Evolutionary conservation across 1,140 invertebrate genomes (phyloP).

Genomic region (Drosophila pseudoobscura): DNA sequence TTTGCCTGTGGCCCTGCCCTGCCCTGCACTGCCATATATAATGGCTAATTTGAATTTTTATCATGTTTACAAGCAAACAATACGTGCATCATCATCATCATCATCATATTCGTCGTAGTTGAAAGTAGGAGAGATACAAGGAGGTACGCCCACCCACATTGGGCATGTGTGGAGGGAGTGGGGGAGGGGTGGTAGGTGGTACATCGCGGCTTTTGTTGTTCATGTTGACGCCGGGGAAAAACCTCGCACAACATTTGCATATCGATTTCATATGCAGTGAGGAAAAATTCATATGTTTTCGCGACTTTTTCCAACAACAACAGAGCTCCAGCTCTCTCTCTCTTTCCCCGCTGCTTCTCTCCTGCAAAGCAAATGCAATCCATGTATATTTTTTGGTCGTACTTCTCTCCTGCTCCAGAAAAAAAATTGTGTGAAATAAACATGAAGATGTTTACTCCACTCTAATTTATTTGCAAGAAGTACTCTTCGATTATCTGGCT

Average conservation of each 20-base stretch:
- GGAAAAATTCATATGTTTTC: slow-evolving; percentile 53
- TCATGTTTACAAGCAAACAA: slow-evolving; percentile 82
- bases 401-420: slow-evolving; percentile 14
- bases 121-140: slow-evolving; percentile 17
- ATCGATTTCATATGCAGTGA: slow-evolving; percentile 80
- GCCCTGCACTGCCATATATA: slow-evolving; percentile 56
- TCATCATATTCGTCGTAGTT: slow-evolving; percentile 5
- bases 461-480: slow-evolving; percentile 1
- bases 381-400: slow-evolving; percentile 24
- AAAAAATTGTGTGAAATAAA: slow-evolving; percentile 69
- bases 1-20: slow-evolving; percentile 1
- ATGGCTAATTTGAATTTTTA: slow-evolving; percentile 82
- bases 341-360: background rate
- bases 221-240: slow-evolving; percentile 42
- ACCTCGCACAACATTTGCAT: slow-evolving; percentile 77
- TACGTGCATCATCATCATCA: slow-evolving; percentile 78
- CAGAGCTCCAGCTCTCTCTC: background rate
- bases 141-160: too few relatives aligned
- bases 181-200: too few relatives aligned
- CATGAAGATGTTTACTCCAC: slow-evolving; percentile 71
- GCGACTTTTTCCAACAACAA: slow-evolving; percentile 11
- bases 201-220: slow-evolving; percentile 10
- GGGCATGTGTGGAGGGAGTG: too few relatives aligned
- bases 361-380: slow-evolving; percentile 60
- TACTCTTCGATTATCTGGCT: too few relatives aligned